A percentile compares a stretch with the other conserved stretches of the same genome.
Evolutionary conservation across 2,888 invertebrate genomes (phyloP).

Genomic region (Sinhomidia bicolor): DNA sequence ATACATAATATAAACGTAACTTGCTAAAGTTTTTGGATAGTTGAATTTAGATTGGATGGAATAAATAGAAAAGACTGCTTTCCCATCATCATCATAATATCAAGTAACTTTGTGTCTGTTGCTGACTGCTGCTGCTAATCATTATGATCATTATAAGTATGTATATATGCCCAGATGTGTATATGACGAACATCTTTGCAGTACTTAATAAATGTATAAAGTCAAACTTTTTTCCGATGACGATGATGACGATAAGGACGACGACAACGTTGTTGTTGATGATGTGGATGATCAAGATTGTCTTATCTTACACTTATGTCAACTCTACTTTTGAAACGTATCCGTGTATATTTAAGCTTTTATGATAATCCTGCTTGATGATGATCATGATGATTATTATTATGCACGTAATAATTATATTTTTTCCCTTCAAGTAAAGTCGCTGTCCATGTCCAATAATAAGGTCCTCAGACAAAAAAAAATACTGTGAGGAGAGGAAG

Average conservation of each 20-base stretch:
- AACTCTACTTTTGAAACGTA: not conserved
- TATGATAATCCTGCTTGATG: not conserved
- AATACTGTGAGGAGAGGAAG: not conserved
- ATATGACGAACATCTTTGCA: not conserved
- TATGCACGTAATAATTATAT: not conserved
- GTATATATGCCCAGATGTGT: not conserved
- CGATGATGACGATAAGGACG: not conserved
- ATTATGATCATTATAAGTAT: not conserved
- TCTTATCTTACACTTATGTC: not conserved
- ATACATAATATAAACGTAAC: not conserved
- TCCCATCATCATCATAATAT: too few relatives aligned
- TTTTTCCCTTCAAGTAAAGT: too few relatives aligned
- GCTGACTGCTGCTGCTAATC: not conserved
- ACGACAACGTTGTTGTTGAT: not conserved
- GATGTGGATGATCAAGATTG: too few relatives aligned
- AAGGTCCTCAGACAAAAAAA: not conserved
- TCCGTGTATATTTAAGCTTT: not conserved
- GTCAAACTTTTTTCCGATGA: not conserved
- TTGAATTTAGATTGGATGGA: too few relatives aligned
- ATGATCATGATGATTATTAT: not conserved
- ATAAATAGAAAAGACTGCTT: too few relatives aligned
- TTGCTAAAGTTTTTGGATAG: not conserved
- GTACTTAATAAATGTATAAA: not conserved
- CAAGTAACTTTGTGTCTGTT: too few relatives aligned
- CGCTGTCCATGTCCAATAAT: not conserved